Percentiles rank a stretch among this genome's conserved stretches.
Evolutionary conservation across 30 jellyfish, hydroid and myxozoan genomes (phyloP).

Genomic region (Catostylus mosaicus): DNA sequence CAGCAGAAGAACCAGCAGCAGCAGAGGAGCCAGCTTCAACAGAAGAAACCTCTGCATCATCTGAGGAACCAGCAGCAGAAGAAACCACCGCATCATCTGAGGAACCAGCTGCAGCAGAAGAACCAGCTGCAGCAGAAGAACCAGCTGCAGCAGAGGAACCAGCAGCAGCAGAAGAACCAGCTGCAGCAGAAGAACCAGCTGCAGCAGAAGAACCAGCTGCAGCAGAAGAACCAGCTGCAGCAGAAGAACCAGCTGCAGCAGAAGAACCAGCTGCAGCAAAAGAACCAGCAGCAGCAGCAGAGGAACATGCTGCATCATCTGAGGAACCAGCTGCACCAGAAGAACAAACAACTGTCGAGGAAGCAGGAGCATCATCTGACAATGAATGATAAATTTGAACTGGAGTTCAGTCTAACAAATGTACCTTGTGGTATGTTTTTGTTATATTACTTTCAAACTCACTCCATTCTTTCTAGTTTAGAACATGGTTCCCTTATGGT

Average conservation of each 20-base stretch:
- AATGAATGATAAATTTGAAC: no score
- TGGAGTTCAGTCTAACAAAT: no score
- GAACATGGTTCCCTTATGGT: no score
- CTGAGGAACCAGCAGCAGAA: slow-evolving; percentile 4
- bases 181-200: slow-evolving; percentile 44
- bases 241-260: slow-evolving; percentile 22
- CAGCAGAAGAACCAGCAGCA: slow-evolving; percentile 18
- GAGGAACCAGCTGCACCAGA: slow-evolving; percentile 37
- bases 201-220: slow-evolving; percentile 50
- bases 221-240: slow-evolving; percentile 18
- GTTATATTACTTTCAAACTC: no score
- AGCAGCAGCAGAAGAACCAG: slow-evolving; percentile 25
- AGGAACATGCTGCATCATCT: slow-evolving; percentile 25
- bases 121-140: not conserved
- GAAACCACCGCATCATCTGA: slow-evolving; percentile 19
- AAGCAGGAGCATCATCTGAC: not conserved
- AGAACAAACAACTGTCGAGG: not conserved
- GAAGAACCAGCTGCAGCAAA: slow-evolving; percentile 24
- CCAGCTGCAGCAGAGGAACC: slow-evolving; percentile 15
- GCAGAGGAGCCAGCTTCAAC: slow-evolving; percentile 22
- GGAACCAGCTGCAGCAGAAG: slow-evolving; percentile 28
- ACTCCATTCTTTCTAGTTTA: no score
- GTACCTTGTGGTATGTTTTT: no score
- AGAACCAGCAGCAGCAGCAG: not conserved
- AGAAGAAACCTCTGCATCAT: slow-evolving; percentile 3